These are phyloP conservation scores for Cydia strobilella DNA, from an alignment of 1,140 invertebrate genomes.

Conservation along the genomic window DNA sequence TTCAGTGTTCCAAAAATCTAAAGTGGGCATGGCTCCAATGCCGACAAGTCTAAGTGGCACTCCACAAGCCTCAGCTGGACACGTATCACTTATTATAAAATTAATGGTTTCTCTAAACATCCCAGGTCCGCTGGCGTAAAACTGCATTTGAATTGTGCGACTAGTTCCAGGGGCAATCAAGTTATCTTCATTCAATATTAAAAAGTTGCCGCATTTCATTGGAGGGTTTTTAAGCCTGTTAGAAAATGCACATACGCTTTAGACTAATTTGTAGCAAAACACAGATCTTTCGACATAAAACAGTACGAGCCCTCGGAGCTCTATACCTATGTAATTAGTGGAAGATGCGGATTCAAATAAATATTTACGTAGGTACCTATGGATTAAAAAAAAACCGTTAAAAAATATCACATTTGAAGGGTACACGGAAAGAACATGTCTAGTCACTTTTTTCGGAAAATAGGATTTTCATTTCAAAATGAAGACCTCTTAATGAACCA, in stretches of 20 bases:
- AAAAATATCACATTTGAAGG: too few relatives aligned
- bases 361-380: too few relatives aligned
- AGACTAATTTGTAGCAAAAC: background rate
- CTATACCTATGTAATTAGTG: too few relatives aligned
- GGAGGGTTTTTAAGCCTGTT: constrained; percentile 66
- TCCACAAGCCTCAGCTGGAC: constrained; percentile 69
- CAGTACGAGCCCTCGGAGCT: too few relatives aligned
- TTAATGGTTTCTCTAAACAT: constrained; percentile 69
- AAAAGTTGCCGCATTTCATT: constrained; percentile 70
- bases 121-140: constrained; percentile 59
- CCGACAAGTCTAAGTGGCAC: constrained; percentile 71
- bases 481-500: too few relatives aligned
- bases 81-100: constrained; percentile 74
- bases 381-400: background rate
- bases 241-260: constrained; percentile 30
- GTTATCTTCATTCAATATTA: constrained; percentile 69
- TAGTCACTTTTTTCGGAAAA: too few relatives aligned
- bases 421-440: too few relatives aligned
- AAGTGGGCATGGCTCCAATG: constrained; percentile 68
- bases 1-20: constrained; percentile 75
- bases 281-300: background rate
- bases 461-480: too few relatives aligned
- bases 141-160: constrained; percentile 66
- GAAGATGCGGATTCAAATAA: too few relatives aligned
- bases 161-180: constrained; percentile 66